Conservation (phyloP, 2,113 vertebrate species). For the Gulo gulo region DNA sequence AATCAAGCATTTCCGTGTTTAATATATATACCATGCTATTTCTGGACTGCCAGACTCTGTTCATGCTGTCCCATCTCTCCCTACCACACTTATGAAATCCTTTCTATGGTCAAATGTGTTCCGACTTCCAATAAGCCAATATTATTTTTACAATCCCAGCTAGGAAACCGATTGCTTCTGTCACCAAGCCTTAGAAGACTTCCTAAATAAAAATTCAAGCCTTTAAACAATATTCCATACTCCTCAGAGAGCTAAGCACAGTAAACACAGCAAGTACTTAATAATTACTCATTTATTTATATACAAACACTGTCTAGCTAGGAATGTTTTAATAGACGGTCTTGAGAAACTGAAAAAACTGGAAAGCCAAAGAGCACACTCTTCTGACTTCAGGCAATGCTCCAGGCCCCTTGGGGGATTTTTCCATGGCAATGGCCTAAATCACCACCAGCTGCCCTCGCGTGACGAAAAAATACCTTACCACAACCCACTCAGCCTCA, state of each 20-base stretch:
- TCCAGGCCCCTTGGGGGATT: neutral
- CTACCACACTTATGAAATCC: neutral
- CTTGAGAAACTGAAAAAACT: neutral
- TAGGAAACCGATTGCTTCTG: neutral
- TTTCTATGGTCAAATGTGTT: neutral
- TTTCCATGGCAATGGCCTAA: neutral
- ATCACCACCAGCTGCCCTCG: neutral
- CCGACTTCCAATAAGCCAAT: neutral
- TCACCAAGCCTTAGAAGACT: neutral
- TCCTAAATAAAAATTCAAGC: constrained; percentile 24
- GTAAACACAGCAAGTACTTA: neutral
- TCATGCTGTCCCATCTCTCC: neutral
- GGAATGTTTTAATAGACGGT: neutral
- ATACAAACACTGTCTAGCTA: neutral
- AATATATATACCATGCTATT: neutral
- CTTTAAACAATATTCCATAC: neutral
- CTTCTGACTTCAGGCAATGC: neutral
- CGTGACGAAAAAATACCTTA: neutral
- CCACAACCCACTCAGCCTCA: neutral
- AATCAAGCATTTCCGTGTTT: neutral
- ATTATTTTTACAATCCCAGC: neutral
- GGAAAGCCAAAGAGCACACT: neutral
- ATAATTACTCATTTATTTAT: neutral
- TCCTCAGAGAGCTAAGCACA: neutral
- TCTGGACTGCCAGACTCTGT: neutral